Evolutionary conservation across 1,140 invertebrate genomes (phyloP), one percentile per base, ranked within the genome.

Genomic region (Panagrolaimus sp.): DNA sequence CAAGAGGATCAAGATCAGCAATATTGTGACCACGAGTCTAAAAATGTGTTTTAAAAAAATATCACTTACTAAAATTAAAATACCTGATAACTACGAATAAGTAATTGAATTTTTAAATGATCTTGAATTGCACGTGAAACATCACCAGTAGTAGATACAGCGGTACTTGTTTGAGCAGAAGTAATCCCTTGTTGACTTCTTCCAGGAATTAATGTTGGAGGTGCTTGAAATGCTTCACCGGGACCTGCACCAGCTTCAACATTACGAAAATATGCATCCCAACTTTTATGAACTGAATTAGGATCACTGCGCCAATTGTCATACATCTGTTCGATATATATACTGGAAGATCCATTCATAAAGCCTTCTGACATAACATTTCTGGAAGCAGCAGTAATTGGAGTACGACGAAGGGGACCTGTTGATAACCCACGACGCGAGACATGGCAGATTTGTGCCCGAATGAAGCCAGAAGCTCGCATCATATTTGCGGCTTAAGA

Each of bases 261-360:
- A 84, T 90, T 93, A 69, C 92, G 89, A 87, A 98, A 98, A 85
- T 94, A 98, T 1, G 91, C 89, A 86, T 97, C 94, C 95, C 95
- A 98, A 62, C 94, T 97, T 91, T 96, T 90, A 85, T 98, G 96
- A 47, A 99, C 96, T 83, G 91, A 93, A 76, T 88, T 89, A 32
- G 96, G 95, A 87, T 98, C 93, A 77, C 89, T 88, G 63, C 94
- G 85, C 96, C 96, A 98, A 58, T 91, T 87, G 85, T 94, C 93
- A 87, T 96, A 98, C 94, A 98, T 98, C 85, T 96, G 94, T 85
- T 98, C 96, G 68, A 98, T 91, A 85, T 98, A 99, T 28, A 84
- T 74, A 7, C 90, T 90, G n/a, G 91, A 91, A 58, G 91, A 91
- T 80, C 90, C 86, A 82, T 83, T 87, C 48, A 87, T 78, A 73